Base-by-base conservation (phyloP, 2,113 vertebrate species). In the Camelus dromedarius region DNA sequence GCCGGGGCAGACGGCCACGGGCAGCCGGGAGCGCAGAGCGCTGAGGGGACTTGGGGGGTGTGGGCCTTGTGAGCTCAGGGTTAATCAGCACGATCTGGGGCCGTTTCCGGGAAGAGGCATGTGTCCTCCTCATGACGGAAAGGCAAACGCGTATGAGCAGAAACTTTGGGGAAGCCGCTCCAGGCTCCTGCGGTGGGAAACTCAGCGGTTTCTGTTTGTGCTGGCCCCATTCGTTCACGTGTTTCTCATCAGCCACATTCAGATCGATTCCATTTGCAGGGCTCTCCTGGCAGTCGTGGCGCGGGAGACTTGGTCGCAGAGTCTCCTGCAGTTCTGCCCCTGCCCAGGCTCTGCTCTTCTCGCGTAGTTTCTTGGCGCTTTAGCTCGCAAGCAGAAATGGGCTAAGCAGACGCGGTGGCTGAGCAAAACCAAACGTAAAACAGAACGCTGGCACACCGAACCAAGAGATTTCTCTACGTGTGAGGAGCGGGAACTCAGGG, bases 201-300 rank as follows among this genome's bases (percentile, higher is more conserved):
- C 87, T 24, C 75, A 58, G 4, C 6, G 19, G 60, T 96, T 95
- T 95, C 90, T 97, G 88, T 97, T 97, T 97, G 95, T 96, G 50
- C 92, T 98, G 97, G 96, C 94, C 87, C 52, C 89, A 52, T 91
- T 89, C 48, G 8, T 92, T 97, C 97, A 98, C 91, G 95, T 98
- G 97, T 92, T 97, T 97, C 93, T 96, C 97, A 97, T 98, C 97
- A 98, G 72, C 90, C 38, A n/a, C 28, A 24, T 97, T 88, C 97
- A 97, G 95, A 98, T 91, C 91, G 95, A 97, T 97, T 98, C 92
- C 97, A 94, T 93, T 96, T 98, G 95, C 89, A 82, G 77, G 97
- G 94, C 97, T 92, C 94, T 98, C 94, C 97, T 98, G 97, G 96
- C 97, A 97, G 94, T 84, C 93, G 93, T 32, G 13, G 42, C 72